These are phyloP conservation scores for Muricea muricata DNA, from an alignment of 92 coral and sea anemone species.

Conservation along the genomic window DNA sequence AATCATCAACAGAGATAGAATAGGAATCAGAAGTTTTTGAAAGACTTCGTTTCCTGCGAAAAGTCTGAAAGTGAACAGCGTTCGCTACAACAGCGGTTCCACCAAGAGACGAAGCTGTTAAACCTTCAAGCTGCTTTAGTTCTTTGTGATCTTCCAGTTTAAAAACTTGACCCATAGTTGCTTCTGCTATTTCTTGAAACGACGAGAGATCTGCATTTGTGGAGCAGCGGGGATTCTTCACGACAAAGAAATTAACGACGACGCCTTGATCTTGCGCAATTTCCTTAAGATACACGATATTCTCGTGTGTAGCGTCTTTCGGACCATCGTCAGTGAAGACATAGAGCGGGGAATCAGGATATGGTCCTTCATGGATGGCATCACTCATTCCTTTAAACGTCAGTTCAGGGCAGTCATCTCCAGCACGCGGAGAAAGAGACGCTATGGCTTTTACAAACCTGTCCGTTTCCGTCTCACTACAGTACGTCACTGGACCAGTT, in stretches of 20 bases:
- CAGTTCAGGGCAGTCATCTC: constrained; percentile 42
- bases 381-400: constrained; percentile 38
- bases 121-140: constrained; percentile 64
- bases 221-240: neutral
- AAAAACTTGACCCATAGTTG: constrained; percentile 76
- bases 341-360: constrained; percentile 19
- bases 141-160: constrained; percentile 59
- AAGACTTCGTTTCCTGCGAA: constrained; percentile 71
- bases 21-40: constrained; percentile 35
- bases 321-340: constrained; percentile 29
- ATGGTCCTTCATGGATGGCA: constrained; percentile 23
- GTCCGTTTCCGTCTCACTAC: neutral
- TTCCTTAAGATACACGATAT: neutral
- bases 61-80: constrained; percentile 42
- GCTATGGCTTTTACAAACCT: constrained; percentile 1
- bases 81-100: constrained; percentile 72
- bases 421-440: neutral
- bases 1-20: constrained; percentile 74
- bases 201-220: constrained; percentile 18
- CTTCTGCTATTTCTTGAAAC: constrained; percentile 73
- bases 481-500: constrained; percentile 29
- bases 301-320: constrained; percentile 15
- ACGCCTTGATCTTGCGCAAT: neutral
- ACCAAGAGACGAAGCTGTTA: constrained; percentile 77
- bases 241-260: constrained; percentile 25